Evolutionary conservation across 2,888 invertebrate genomes (phyloP).

Genomic region (Callosobruchus maculatus): DNA sequence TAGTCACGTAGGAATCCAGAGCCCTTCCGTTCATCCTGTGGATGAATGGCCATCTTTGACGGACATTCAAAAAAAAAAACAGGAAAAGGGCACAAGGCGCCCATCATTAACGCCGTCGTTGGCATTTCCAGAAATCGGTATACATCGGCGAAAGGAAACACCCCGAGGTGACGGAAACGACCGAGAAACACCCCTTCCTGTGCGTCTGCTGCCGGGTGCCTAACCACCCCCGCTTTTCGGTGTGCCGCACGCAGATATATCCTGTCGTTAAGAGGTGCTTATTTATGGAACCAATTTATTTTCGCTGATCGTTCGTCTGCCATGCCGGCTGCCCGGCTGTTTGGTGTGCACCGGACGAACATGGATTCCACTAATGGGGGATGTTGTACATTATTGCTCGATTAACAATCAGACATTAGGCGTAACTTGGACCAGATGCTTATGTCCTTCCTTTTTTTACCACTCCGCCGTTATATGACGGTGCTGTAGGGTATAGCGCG

Average conservation of each 20-base stretch:
- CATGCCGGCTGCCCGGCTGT: neutral
- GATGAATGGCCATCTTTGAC: too few species aligned
- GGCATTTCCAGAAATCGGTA: slow-evolving; percentile 4
- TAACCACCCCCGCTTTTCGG: neutral
- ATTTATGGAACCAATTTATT: neutral
- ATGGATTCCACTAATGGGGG: too few species aligned
- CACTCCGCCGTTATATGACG: too few species aligned
- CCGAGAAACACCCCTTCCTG: slow-evolving; percentile 42
- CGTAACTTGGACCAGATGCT: too few species aligned
- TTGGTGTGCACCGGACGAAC: too few species aligned
- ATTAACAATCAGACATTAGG: too few species aligned
- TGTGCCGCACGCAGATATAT: neutral
- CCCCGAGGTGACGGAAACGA: slow-evolving; percentile 31
- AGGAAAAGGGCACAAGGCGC: neutral
- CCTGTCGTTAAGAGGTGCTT: neutral
- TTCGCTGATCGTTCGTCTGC: neutral
- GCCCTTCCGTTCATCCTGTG: too few species aligned
- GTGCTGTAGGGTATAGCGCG: too few species aligned
- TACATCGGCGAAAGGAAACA: neutral
- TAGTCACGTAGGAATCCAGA: too few species aligned
- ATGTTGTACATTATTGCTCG: too few species aligned
- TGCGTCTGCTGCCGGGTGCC: slow-evolving; percentile 5
- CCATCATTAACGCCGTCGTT: slow-evolving; percentile 14
- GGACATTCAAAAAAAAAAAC: neutral
- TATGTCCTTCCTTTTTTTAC: too few species aligned